A percentile compares a stretch with the other conserved stretches of the same genome.
phyloP scores from a whole-genome alignment of 2,113 vertebrate species.

The Rhombomys opimus region DNA sequence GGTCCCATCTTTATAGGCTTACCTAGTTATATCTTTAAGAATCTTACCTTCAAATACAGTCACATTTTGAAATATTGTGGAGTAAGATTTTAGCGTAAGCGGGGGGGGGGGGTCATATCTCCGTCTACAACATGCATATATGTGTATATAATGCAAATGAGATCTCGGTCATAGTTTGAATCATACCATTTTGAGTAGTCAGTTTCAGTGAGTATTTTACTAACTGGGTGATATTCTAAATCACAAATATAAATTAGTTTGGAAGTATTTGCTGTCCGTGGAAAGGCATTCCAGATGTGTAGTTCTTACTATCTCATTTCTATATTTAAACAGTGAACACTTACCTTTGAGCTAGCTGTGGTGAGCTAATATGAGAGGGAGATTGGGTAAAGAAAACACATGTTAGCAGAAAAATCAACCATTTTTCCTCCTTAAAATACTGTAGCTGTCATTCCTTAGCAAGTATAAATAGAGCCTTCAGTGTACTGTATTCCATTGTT shows the following conservation, averaged over 20 bases:
- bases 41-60: not conserved
- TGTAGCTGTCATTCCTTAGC: not conserved
- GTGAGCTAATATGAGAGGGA: not conserved
- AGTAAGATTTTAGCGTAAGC: not conserved
- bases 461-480: conserved; percentile 54
- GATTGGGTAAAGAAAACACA: conserved; percentile 35
- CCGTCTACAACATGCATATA: not conserved
- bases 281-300: conserved; percentile 13
- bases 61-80: not conserved
- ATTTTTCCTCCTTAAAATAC: conserved; percentile 6
- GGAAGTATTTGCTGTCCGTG: conserved; percentile 17
- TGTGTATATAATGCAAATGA: not conserved
- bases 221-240: not conserved
- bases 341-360: conserved; percentile 13
- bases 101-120: not conserved
- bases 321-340: conserved; percentile 46
- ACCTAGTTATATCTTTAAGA: not conserved
- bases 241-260: conserved; percentile 48
- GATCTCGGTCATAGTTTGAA: conserved; percentile 16
- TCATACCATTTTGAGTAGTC: conserved; percentile 30
- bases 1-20: not conserved
- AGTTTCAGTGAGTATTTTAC: conserved; percentile 51
- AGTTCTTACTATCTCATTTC: conserved; percentile 46
- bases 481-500: conserved; percentile 9
- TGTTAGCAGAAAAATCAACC: conserved; percentile 44